These are phyloP conservation scores for Willisornis vidua DNA, from an alignment of 2,113 vertebrate genomes.

Conservation along the genomic window DNA sequence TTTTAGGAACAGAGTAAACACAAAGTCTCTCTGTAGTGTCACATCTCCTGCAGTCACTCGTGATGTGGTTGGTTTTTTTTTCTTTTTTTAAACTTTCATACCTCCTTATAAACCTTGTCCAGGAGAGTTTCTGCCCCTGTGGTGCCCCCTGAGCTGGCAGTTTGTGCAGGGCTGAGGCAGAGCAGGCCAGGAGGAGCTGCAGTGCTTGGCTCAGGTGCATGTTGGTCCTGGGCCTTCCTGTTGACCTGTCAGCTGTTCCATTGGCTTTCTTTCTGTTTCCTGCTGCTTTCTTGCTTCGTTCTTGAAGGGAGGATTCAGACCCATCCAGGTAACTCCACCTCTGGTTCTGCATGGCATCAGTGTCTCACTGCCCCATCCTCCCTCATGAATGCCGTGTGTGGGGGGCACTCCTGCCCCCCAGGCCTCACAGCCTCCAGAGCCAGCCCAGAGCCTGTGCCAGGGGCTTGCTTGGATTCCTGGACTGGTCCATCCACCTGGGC, in stretches of 20 bases:
- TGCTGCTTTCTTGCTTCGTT: slow-evolving; percentile 90
- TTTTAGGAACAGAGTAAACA: not conserved
- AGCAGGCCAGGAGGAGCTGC: slow-evolving; percentile 30
- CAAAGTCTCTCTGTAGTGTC: not conserved
- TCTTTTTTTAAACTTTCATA: not conserved
- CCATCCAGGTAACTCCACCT: slow-evolving; percentile 84
- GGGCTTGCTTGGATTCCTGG: not conserved
- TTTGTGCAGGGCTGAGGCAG: not conserved
- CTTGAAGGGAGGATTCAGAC: slow-evolving; percentile 99
- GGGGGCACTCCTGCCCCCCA: not conserved
- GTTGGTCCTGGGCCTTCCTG: slow-evolving; percentile 67
- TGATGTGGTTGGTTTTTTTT: not conserved
- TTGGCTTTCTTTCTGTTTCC: slow-evolving; percentile 96
- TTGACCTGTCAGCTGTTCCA: slow-evolving; percentile 87
- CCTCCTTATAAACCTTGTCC: not conserved
- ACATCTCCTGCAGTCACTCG: not conserved
- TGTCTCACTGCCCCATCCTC: slow-evolving; percentile 34
- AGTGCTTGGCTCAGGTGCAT: slow-evolving; percentile 71
- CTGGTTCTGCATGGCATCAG: slow-evolving; percentile 79
- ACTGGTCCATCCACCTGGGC: not conserved
- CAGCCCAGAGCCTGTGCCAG: not conserved
- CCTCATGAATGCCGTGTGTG: not conserved
- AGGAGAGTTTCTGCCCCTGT: not conserved
- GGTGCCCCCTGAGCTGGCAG: not conserved
- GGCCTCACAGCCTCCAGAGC: not conserved